Percentiles rank a stretch among this genome's conserved stretches.
phyloP scores from a whole-genome alignment of 2,888 invertebrate species.

The Dasypogon diadema region DNA sequence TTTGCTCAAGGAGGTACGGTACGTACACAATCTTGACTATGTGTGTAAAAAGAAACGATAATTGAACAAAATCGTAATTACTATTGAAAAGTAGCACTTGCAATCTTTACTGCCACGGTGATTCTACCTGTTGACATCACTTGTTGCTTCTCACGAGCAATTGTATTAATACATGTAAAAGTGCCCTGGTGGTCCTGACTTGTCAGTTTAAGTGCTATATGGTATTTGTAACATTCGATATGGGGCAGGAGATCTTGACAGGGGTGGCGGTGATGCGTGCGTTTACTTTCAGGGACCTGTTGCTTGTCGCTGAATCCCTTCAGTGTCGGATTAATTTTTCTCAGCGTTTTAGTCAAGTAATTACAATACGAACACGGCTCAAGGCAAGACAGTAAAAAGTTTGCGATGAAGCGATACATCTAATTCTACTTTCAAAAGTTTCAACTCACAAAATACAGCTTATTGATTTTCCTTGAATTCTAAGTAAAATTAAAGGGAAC shows the following conservation, averaged over 20 bases:
- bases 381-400: no score
- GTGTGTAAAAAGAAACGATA: conserved; percentile 17
- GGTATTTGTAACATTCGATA: conserved; percentile 32
- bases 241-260: background rate
- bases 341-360: no score
- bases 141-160: conserved; percentile 28
- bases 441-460: no score
- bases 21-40: conserved; percentile 26
- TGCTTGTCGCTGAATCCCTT: no score
- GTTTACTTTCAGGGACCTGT: background rate
- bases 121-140: conserved; percentile 42
- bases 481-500: no score
- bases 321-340: no score
- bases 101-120: background rate
- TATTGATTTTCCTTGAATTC: no score
- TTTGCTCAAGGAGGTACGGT: conserved; percentile 39
- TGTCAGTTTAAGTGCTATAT: conserved; percentile 28
- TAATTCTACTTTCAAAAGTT: no score
- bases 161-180: conserved; percentile 25
- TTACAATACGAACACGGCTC: no score
- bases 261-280: background rate
- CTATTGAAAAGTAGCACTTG: conserved; percentile 26
- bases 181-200: conserved; percentile 10
- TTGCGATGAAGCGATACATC: no score
- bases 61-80: conserved; percentile 5